Evolutionary conservation across 2,888 invertebrate genomes (phyloP).

Genomic region (Campopleginae sp.): DNA sequence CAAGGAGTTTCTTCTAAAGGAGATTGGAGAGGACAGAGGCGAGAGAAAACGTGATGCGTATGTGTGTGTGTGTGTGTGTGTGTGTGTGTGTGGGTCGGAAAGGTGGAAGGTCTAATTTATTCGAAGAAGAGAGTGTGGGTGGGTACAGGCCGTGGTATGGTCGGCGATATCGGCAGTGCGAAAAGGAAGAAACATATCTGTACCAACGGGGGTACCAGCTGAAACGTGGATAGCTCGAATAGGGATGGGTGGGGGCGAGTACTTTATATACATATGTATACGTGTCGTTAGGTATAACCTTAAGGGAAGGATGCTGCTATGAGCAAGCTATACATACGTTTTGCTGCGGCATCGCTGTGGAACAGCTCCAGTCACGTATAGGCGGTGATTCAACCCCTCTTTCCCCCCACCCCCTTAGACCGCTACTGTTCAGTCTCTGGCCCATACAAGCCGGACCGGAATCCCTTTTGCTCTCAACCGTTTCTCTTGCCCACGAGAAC

Average conservation of each 20-base stretch:
- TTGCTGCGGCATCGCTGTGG: conserved; percentile 61
- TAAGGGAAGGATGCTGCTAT: conserved; percentile 57
- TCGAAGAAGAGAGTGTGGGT: conserved; percentile 55
- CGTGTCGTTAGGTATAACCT: conserved; percentile 37
- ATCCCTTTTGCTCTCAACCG: conserved; percentile 37
- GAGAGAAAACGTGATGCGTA: not conserved
- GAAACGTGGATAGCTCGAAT: conserved; percentile 57
- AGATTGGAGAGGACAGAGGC: conserved; percentile 40
- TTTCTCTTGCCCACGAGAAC: conserved; percentile 53
- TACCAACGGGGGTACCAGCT: conserved; percentile 70
- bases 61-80: not conserved
- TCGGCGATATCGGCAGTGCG: conserved; percentile 68
- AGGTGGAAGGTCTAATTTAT: conserved; percentile 69
- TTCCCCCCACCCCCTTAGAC: conserved; percentile 60
- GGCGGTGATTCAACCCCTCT: conserved; percentile 80
- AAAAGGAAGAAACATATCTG: conserved; percentile 64
- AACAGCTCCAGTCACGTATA: conserved; percentile 81
- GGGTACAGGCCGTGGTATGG: conserved; percentile 23
- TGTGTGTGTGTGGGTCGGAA: not conserved
- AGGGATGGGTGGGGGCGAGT: conserved; percentile 60
- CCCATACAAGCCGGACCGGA: conserved; percentile 41
- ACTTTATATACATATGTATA: conserved; percentile 24
- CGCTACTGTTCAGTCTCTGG: conserved; percentile 32
- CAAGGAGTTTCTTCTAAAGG: conserved; percentile 58
- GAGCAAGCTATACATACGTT: conserved; percentile 53